phyloP scores from a whole-genome alignment of 2,113 vertebrate species.

The Dasyprocta punctata region DNA sequence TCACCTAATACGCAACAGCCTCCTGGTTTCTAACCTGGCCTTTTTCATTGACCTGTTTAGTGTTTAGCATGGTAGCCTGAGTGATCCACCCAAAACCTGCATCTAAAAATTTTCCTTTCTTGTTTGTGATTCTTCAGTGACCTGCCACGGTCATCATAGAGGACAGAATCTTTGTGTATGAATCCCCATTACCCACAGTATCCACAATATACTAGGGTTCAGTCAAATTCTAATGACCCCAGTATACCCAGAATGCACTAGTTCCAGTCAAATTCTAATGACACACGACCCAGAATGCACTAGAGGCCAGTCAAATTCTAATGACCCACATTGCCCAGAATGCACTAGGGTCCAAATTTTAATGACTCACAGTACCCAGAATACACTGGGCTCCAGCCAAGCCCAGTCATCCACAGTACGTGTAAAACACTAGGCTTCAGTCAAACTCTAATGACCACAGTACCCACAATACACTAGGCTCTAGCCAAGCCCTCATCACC shows the following conservation, averaged over 20 bases:
- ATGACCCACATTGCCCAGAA: neutral
- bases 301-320: neutral
- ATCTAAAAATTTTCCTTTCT: neutral
- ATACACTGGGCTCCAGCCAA: neutral
- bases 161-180: neutral
- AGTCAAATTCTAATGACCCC: neutral
- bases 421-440: too few species aligned
- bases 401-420: too few species aligned
- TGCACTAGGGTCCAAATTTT: neutral
- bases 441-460: neutral
- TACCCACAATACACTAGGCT: neutral
- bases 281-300: neutral
- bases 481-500: neutral
- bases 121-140: neutral
- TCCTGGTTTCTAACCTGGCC: too few species aligned
- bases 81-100: neutral
- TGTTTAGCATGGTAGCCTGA: neutral
- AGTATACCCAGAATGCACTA: neutral
- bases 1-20: accelerated
- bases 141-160: neutral
- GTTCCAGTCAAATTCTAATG: neutral
- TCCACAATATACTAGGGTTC: neutral
- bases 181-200: too few species aligned
- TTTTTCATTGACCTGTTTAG: neutral
- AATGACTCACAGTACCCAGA: neutral